phyloP scores from a whole-genome alignment of 2,888 invertebrate species.

The Agonopterix subpropinquella region DNA sequence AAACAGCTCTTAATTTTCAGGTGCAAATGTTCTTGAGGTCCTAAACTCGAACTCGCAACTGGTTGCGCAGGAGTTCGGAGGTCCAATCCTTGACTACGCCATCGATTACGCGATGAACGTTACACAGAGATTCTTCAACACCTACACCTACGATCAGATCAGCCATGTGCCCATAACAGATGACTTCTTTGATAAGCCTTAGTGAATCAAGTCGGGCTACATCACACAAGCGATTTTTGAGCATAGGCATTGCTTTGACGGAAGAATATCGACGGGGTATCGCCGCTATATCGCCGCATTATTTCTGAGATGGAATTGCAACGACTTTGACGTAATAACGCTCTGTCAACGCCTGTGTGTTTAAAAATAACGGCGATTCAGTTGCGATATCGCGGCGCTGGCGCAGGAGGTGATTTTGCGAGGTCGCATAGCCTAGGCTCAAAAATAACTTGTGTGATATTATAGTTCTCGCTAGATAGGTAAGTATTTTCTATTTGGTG shows the following conservation, averaged over 20 bases:
- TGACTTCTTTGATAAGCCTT: conserved; percentile 59
- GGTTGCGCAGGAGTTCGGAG: conserved; percentile 64
- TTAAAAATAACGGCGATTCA: too few species aligned
- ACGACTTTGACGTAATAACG: background rate
- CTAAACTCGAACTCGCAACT: conserved; percentile 60
- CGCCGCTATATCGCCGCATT: too few species aligned
- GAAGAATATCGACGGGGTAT: too few species aligned
- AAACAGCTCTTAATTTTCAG: conserved; percentile 24
- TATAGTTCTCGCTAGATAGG: too few species aligned
- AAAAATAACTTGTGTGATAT: too few species aligned
- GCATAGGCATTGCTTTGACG: too few species aligned
- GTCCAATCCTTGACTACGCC: conserved; percentile 64
- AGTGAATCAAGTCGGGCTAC: background rate
- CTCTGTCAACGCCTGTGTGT: too few species aligned
- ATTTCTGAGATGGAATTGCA: background rate
- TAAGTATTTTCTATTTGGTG: too few species aligned
- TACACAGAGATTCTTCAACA: conserved; percentile 62
- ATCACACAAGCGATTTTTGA: too few species aligned
- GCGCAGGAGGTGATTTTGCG: too few species aligned
- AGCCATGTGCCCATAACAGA: conserved; percentile 55
- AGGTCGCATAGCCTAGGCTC: too few species aligned
- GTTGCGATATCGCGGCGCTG: too few species aligned
- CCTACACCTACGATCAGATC: conserved; percentile 63
- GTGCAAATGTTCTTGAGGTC: conserved; percentile 56
- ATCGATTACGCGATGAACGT: conserved; percentile 68